These are phyloP conservation scores for Euproctis similis DNA, from an alignment of 2,888 invertebrate genomes.

Conservation along the genomic window DNA sequence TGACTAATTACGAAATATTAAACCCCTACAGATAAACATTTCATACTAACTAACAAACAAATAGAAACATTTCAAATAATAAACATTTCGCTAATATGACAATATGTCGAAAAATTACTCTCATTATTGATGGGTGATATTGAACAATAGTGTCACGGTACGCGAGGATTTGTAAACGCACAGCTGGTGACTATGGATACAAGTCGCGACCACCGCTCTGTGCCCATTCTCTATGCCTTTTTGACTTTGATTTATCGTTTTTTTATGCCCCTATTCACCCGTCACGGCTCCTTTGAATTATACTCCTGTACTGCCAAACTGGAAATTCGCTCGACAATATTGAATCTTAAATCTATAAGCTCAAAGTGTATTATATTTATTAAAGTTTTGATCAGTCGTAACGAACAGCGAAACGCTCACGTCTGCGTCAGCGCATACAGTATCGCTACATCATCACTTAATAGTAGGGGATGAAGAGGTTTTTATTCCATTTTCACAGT, in stretches of 20 bases:
- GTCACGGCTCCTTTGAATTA: slow-evolving; percentile 65
- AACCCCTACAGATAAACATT: too few species aligned
- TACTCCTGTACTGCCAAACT: slow-evolving; percentile 36
- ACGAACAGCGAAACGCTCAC: slow-evolving; percentile 41
- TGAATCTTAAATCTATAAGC: slow-evolving; percentile 10
- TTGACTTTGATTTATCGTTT: slow-evolving; percentile 76
- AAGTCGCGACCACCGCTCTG: slow-evolving; percentile 60
- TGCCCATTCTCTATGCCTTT: slow-evolving; percentile 73
- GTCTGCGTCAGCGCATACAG: slow-evolving; percentile 59
- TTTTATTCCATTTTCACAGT: slow-evolving; percentile 73
- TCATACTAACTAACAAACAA: slow-evolving; percentile 38
- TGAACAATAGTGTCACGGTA: slow-evolving; percentile 51
- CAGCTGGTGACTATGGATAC: slow-evolving; percentile 67
- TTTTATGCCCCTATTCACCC: slow-evolving; percentile 74
- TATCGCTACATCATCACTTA: slow-evolving; percentile 73
- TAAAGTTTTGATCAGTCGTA: slow-evolving; percentile 25
- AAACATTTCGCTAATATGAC: slow-evolving; percentile 68
- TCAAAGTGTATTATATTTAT: slow-evolving; percentile 27
- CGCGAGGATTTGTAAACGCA: slow-evolving; percentile 28
- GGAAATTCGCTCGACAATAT: slow-evolving; percentile 12
- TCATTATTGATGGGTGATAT: slow-evolving; percentile 69
- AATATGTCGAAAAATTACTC: slow-evolving; percentile 72
- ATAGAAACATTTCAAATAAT: slow-evolving; percentile 63
- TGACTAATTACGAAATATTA: too few species aligned
- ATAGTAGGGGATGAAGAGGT: slow-evolving; percentile 70